These are phyloP conservation scores for Oriolus oriolus DNA, from an alignment of 2,113 vertebrate species.

Conservation along the genomic window DNA sequence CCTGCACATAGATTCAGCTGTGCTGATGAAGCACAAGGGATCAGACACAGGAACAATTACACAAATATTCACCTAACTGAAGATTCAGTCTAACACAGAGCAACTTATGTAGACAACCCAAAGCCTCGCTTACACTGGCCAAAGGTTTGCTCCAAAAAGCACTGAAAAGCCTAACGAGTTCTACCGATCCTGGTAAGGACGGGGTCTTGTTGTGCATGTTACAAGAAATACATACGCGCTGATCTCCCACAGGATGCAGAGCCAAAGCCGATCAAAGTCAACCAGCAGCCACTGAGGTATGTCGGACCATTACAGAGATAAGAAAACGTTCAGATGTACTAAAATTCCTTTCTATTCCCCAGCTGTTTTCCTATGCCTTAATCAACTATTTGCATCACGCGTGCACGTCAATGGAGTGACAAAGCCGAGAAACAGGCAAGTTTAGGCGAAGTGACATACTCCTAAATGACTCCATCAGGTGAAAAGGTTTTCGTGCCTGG, in stretches of 20 bases:
- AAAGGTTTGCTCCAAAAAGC: neutral
- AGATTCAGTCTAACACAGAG: neutral
- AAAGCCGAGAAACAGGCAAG: neutral
- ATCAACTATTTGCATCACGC: rapidly evolving
- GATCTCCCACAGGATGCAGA: too few species aligned
- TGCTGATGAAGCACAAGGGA: neutral
- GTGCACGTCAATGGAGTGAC: rapidly evolving
- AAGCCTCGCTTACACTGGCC: neutral
- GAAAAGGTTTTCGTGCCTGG: neutral
- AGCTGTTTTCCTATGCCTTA: neutral
- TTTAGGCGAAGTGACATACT: neutral
- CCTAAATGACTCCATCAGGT: too few species aligned
- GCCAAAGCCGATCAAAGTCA: neutral
- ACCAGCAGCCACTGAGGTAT: rapidly evolving
- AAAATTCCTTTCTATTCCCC: neutral
- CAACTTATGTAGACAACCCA: rapidly evolving
- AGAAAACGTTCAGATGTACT: rapidly evolving
- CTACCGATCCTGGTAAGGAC: neutral
- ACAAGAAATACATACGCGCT: neutral
- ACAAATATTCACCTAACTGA: neutral
- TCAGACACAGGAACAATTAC: neutral
- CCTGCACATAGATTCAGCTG: neutral
- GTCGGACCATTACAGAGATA: rapidly evolving
- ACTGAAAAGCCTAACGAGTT: neutral
- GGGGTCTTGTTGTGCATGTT: too few species aligned